Conservation (phyloP, 2,888 invertebrate genomes). For the Nysson spinosus region DNA sequence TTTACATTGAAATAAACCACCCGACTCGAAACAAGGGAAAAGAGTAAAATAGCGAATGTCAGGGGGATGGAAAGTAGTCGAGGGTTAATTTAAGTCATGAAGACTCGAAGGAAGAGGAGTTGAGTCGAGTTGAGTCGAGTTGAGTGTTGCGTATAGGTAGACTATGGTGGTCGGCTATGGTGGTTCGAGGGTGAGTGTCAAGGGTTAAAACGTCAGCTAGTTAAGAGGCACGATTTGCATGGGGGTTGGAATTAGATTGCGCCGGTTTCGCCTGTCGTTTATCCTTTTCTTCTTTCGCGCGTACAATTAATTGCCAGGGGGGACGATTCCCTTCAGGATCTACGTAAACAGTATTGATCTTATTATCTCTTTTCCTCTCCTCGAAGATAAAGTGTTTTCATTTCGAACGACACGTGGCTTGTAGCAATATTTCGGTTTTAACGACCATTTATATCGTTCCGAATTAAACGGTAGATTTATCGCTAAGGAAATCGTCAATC, state of each 20-base stretch:
- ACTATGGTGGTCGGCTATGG: no score
- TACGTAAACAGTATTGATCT: constrained; percentile 36
- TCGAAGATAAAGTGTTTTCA: constrained; percentile 4
- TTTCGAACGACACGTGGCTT: no score
- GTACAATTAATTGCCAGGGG: constrained; percentile 49
- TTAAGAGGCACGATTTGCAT: constrained; percentile 66
- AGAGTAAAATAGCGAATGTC: constrained; percentile 26
- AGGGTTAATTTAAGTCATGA: constrained; percentile 56
- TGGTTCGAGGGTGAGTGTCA: constrained; percentile 56
- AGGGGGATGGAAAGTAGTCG: constrained; percentile 17
- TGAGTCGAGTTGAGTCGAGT: no score
- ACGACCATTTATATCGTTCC: no score
- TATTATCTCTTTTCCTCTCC: no score
- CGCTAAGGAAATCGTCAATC: no score
- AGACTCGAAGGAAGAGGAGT: constrained; percentile 44
- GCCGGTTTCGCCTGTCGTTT: constrained; percentile 57
- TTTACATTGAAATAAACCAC: no score
- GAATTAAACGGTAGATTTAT: no score
- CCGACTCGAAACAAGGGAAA: neutral
- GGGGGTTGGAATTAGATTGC: constrained; percentile 62
- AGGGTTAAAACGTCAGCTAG: constrained; percentile 61
- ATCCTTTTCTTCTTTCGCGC: constrained; percentile 52
- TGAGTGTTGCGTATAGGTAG: constrained; percentile 25
- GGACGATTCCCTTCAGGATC: constrained; percentile 10
- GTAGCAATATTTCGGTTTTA: no score